A percentile compares a stretch with the other conserved stretches of the same genome.
phyloP scores from a whole-genome alignment of 2,797 vertebrate genomes.

The Mormyrops attenuatus region DNA sequence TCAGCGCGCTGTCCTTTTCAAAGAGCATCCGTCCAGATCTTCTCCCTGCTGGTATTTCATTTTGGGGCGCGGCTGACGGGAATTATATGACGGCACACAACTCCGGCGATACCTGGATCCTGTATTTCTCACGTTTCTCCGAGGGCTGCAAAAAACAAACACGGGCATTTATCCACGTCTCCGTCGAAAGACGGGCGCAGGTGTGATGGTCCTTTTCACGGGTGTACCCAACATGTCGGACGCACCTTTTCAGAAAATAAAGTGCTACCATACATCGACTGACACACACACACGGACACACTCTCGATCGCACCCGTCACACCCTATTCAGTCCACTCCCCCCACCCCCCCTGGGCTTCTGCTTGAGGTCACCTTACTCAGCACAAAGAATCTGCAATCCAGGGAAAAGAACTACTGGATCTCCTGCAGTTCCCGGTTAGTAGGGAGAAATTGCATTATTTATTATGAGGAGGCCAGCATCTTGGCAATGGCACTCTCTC shows the following conservation, averaged over 20 bases:
- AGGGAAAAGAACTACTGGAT: conserved; percentile 28
- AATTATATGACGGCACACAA: not conserved
- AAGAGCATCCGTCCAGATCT: not conserved
- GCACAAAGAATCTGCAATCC: conserved; percentile 51
- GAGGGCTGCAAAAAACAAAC: not conserved
- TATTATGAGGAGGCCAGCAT: conserved; percentile 52
- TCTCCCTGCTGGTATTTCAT: not conserved
- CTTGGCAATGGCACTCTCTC: conserved; percentile 46
- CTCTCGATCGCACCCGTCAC: conserved; percentile 34
- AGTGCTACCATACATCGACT: not conserved
- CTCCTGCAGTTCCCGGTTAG: conserved; percentile 49
- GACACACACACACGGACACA: conserved; percentile 37
- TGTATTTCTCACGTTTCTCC: not conserved
- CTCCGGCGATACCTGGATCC: not conserved
- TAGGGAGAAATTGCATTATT: conserved; percentile 59
- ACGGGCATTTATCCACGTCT: not conserved
- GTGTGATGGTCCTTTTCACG: not conserved
- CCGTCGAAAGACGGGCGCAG: not conserved
- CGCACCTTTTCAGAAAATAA: not conserved
- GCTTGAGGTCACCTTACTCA: conserved; percentile 58
- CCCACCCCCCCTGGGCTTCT: conserved; percentile 18
- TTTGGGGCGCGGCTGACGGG: not conserved
- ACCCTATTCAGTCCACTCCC: conserved; percentile 26
- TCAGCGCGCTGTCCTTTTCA: not conserved
- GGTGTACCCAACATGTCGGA: not conserved